Evolutionary conservation across 2,797 vertebrate species (phyloP).

Genomic region (Oreortyx pictus): DNA sequence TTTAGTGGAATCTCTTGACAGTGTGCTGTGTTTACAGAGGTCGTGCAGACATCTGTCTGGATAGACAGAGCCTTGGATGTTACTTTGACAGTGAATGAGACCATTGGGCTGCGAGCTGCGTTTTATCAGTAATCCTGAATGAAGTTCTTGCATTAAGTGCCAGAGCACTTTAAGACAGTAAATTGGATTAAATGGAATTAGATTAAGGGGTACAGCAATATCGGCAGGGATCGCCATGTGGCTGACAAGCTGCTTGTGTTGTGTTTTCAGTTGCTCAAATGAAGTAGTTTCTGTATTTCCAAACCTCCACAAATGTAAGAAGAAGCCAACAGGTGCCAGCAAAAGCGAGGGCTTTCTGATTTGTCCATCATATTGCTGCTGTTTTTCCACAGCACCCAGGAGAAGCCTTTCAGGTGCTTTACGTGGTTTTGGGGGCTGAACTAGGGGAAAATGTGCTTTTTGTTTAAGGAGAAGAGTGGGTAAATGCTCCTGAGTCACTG

Average conservation of each 20-base stretch:
- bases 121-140: background rate
- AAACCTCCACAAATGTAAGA: fast-evolving
- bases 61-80: fast-evolving
- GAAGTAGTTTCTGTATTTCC: background rate
- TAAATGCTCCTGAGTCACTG: background rate
- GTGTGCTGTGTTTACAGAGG: background rate
- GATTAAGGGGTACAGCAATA: background rate
- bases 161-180: background rate
- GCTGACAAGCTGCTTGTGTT: background rate
- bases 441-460: background rate
- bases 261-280: background rate
- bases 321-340: too few relatives aligned
- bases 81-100: background rate
- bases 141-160: background rate
- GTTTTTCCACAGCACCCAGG: background rate
- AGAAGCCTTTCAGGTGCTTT: background rate
- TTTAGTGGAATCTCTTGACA: background rate
- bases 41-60: background rate
- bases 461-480: background rate
- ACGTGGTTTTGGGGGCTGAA: background rate
- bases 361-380: background rate
- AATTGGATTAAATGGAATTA: slow-evolving; percentile 33
- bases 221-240: background rate
- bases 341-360: background rate
- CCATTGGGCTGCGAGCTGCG: background rate